A percentile compares a stretch with the other conserved stretches of the same genome.
phyloP scores from a whole-genome alignment of 2,888 invertebrate genomes.

The Nomada hirtipes region DNA sequence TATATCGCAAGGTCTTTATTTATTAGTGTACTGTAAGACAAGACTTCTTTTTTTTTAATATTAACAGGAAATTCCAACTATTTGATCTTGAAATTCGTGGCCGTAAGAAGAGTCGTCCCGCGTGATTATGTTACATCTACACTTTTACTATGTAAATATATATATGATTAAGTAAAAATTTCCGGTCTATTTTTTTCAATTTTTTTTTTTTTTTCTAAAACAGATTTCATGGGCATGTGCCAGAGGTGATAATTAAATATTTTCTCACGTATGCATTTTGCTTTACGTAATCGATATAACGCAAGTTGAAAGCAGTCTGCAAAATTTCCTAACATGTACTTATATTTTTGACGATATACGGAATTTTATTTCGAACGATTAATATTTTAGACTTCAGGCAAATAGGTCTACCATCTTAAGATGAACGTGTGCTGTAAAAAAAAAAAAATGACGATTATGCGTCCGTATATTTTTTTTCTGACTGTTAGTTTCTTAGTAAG shows the following conservation, averaged over 20 bases:
- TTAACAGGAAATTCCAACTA: constrained; percentile 22
- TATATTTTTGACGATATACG: background rate
- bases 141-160: constrained; percentile 67
- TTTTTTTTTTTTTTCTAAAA: background rate
- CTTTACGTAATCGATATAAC: constrained; percentile 11
- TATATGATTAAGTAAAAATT: constrained; percentile 40
- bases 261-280: background rate
- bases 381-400: background rate
- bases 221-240: background rate
- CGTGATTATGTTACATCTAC: constrained; percentile 55
- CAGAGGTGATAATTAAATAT: background rate
- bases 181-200: constrained; percentile 41
- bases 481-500: background rate
- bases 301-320: constrained; percentile 18
- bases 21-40: constrained; percentile 40
- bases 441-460: constrained; percentile 5
- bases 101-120: constrained; percentile 24
- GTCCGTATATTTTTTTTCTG: constrained; percentile 15
- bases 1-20: constrained; percentile 44
- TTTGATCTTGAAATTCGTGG: constrained; percentile 1
- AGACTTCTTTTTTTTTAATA: constrained; percentile 10
- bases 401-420: constrained; percentile 12
- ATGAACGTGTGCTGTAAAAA: background rate
- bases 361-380: background rate
- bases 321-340: constrained; percentile 27